Base-by-base conservation (phyloP, 2,797 vertebrate genomes). In the Buphagus erythrorhynchus region DNA sequence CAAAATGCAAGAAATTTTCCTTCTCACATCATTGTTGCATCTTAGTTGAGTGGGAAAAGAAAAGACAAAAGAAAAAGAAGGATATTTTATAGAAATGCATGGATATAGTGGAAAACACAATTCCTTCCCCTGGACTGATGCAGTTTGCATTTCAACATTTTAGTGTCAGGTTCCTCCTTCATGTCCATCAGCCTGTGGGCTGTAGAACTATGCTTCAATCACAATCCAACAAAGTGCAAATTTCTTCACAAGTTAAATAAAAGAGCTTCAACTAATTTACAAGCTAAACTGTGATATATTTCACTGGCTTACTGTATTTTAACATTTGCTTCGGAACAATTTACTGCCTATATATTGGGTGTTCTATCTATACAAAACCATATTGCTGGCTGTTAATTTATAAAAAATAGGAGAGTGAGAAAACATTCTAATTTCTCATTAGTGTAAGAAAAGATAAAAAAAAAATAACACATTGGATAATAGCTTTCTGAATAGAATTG, bases 371-470 rank as follows among this genome's bases (percentile, higher is more conserved):
- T 88, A 71, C 52, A 91, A 88, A 94, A 74, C 78, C 63, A 67
- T 97, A 93, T 82, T 85, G 75, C 22, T 52, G 59, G 35, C 67
- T 91, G 72, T 77, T 94, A 94, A 91, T 20, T 54, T 89, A 46
- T 7, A 43, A 86, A 59, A 67, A 69, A 88, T 36, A 67, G 38
- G 16, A 55, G 36, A 88, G 45, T 71, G 75, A 90, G 91, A 80
- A 91, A 91, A 33, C 54, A 67, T 81, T 89, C 74, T 80, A 72
- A 95, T 93, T 95, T 90, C 65, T 95, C 66, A 78, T 83, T 42
- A 88, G 58, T 71, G 42, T 57, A 91, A 86, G n/a, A 75, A 91
- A 90, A 75, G 75, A 77, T 80, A 83, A 87, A 85, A 61, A 77
- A 84, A 83, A 75, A 90, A 76, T 54, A 88, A 88, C 48, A 59